Base-by-base conservation (phyloP, 2,888 invertebrate species). In the Timema cristinae region DNA sequence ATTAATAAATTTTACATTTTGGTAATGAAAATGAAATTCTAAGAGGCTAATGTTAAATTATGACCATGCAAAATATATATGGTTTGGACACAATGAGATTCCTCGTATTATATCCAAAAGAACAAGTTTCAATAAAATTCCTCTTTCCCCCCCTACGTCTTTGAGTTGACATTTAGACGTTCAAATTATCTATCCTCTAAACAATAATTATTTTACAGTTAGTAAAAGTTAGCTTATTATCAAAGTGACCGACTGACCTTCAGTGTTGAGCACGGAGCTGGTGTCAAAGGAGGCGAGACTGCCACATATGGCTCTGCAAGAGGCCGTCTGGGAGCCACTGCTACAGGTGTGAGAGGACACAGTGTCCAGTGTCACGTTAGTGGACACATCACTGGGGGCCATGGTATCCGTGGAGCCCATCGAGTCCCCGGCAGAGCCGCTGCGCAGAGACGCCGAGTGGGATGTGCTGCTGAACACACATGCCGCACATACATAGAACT, bases 361-460 rank as follows among this genome's bases (percentile, higher is more conserved):
- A 15, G 86, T 86, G 75, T 86, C 86, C 75, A 86, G 79, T 7
- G 86, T 86, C 54, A 86, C 83, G 13, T 85, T 84, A 6, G 86
- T 86, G 5, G 86, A 86, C 66, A 82, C 83, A 77, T 84, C 85
- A 56, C 85, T 86, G 49, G 84, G 82, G 54, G 85, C 84, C 77
- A 86, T 83, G 7, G 86, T 86, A 77, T 86, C 86, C 49, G 86
- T 84, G 15, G 86, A 86, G 49, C 86, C 86, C 82, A 86, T 81
- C 9, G 77, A 77, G 68, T 78, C 78, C 59, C 76, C 77, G 7
- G 71, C 73, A 8, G 72, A 70, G 51, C 77, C 51, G 11, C 72
- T 70, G 52, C 75, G 67, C 70, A 73, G 67, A 6, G 73, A 73
- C 10, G 82, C 81, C 8, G 82, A 80, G 77, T 83, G 82, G 6